Base-by-base conservation (phyloP, 2,113 vertebrate species). In the Felis catus region DNA sequence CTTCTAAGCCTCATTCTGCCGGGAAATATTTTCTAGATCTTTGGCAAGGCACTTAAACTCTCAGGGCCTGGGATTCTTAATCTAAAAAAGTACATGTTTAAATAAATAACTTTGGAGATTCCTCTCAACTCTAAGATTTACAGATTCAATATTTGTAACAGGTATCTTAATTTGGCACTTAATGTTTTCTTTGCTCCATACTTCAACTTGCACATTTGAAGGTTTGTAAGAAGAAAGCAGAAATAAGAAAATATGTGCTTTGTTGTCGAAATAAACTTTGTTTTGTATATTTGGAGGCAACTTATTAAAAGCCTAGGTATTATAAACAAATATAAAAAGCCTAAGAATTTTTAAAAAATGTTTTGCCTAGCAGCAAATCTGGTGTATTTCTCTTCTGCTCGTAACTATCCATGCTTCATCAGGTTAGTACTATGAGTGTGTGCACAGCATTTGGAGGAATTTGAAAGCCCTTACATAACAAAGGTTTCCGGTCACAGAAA, bases 231-330 rank as follows among this genome's bases (percentile, higher is more conserved):
- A 7, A 94, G 45, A 88, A 93, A 91, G 29, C 2, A 93, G 16
- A 96, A 96, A 91, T 87, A 89, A 96, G 23, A 95, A 96, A 96
- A 61, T 33, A 66, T 21, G 4, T 45, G 4, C 27, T 27, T 1
- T 81, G n/a, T 9, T 95, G 6, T 90, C 31, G 84, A 78, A 89
- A 76, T 94, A 92, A 70, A 73, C 58, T 92, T 68, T 25, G 2
- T 39, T 90, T 85, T 68, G 16, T 95, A 51, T 96, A 55, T 63
- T 63, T 87, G 18, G 6, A 82, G 27, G 6, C 53, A 92, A 81
- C 70, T 89, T 92, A 63, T 85, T 86, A 74, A 83, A 83, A 80
- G 27, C 4, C 6, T 31, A 95, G 45, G 45, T 68, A 73, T 23
- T 66, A 48, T 1, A 87, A n/a, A 55, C 9, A 31, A 74, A 74